phyloP scores from a whole-genome alignment of 2,797 vertebrate species.

The Micropoecilia bifurca region DNA sequence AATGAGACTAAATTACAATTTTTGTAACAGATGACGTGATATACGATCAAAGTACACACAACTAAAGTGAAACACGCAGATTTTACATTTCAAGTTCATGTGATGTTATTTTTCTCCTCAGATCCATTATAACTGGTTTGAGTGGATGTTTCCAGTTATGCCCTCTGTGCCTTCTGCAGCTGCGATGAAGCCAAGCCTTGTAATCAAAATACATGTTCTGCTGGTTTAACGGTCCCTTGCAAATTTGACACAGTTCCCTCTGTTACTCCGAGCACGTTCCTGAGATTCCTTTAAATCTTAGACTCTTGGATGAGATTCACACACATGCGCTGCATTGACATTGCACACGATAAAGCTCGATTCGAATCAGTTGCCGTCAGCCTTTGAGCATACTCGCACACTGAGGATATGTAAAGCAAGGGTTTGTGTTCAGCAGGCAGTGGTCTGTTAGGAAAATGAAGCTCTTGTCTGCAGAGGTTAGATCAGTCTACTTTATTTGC shows the following conservation, averaged over 20 bases:
- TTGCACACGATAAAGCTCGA: neutral
- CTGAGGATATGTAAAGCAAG: conserved; percentile 44
- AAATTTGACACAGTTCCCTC: conserved; percentile 4
- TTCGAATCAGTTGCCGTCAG: conserved; percentile 35
- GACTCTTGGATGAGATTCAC: conserved; percentile 1
- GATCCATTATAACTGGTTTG: conserved; percentile 70
- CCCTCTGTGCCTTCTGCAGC: conserved; percentile 7
- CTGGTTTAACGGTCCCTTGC: conserved; percentile 61
- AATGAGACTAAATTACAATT: neutral
- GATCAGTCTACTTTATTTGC: conserved; percentile 68
- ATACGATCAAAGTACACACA: neutral
- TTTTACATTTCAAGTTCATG: conserved; percentile 26
- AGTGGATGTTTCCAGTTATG: conserved; percentile 42
- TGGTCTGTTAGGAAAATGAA: conserved; percentile 70
- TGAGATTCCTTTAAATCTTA: neutral
- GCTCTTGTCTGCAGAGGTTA: conserved; percentile 37
- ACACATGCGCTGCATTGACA: neutral
- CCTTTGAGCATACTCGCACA: neutral
- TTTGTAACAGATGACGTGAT: conserved; percentile 22
- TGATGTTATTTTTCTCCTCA: conserved; percentile 21
- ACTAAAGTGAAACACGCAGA: conserved; percentile 18
- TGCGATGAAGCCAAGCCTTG: conserved; percentile 2
- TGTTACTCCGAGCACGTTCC: neutral
- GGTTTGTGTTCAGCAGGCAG: conserved; percentile 47
- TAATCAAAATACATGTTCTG: conserved; percentile 39